Percentiles rank a stretch among this genome's conserved stretches.
These are phyloP conservation scores for Xenotilapia caudafasciata DNA, from an alignment of 2,113 vertebrate species.

Conservation along the genomic window DNA sequence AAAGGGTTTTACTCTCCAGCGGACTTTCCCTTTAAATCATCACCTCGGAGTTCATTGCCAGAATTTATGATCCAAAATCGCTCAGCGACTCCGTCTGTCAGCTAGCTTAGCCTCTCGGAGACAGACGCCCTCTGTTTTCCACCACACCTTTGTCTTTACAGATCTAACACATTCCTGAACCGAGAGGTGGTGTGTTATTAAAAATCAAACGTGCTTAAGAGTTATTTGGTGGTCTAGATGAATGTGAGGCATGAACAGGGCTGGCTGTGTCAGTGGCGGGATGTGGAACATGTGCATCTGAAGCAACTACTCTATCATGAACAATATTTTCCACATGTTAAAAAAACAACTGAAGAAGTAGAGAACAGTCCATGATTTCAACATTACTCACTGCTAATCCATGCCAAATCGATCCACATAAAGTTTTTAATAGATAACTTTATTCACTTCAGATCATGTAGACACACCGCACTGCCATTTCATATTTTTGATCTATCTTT, in stretches of 20 bases:
- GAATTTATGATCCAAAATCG: neutral
- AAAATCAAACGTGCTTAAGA: slow-evolving; percentile 39
- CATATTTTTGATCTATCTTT: neutral
- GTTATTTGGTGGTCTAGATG: slow-evolving; percentile 32
- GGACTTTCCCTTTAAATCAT: slow-evolving; percentile 37
- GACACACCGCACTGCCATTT: neutral
- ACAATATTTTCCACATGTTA: neutral
- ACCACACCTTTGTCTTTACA: slow-evolving; percentile 35
- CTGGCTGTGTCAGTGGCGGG: neutral
- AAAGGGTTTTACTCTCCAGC: neutral
- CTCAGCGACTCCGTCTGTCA: neutral
- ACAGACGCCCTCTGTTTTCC: neutral
- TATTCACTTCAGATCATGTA: neutral
- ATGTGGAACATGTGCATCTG: neutral
- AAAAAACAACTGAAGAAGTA: neutral
- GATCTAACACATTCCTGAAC: slow-evolving; percentile 57
- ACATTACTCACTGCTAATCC: neutral
- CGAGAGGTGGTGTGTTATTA: slow-evolving; percentile 53
- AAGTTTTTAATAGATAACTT: neutral
- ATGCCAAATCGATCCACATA: neutral
- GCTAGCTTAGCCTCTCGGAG: neutral
- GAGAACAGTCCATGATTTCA: neutral
- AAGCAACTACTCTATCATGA: neutral
- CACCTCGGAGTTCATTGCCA: slow-evolving; percentile 14
- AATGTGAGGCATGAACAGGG: slow-evolving; percentile 21